Evolutionary conservation across 2,797 vertebrate species (phyloP).

Genomic region (Petrocephalus sullivani): DNA sequence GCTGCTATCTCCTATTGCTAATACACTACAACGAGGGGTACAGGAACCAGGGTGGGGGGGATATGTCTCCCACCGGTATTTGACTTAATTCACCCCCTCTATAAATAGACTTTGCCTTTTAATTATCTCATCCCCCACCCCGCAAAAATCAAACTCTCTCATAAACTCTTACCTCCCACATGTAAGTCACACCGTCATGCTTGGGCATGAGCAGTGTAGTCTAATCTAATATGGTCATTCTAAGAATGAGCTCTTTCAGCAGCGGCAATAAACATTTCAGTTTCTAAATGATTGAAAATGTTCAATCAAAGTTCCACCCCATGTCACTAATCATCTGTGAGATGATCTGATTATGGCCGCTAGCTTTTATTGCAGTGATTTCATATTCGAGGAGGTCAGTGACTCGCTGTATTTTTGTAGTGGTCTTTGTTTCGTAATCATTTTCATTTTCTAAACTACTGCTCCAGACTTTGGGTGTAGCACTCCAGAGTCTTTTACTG

Average conservation of each 20-base stretch:
- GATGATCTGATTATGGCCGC: not conserved
- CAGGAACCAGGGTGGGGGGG: not conserved
- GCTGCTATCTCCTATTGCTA: not conserved
- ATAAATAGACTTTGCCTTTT: not conserved
- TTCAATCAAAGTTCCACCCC: not conserved
- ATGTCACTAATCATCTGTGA: not conserved
- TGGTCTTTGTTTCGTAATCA: not conserved
- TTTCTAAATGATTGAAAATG: not conserved
- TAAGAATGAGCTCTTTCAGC: not conserved
- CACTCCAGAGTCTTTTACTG: not conserved
- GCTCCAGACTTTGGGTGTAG: not conserved
- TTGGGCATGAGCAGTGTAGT: not conserved
- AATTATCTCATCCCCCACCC: not conserved
- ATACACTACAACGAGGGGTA: not conserved
- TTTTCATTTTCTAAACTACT: not conserved
- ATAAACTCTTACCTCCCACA: not conserved
- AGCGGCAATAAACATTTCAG: not conserved
- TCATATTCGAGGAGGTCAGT: not conserved
- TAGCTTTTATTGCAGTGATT: not conserved
- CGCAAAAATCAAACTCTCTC: not conserved
- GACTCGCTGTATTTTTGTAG: not conserved
- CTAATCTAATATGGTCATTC: not conserved
- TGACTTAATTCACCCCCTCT: not conserved
- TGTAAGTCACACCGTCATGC: not conserved
- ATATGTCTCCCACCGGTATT: not conserved